Percentiles rank a stretch among this genome's conserved stretches.
phyloP scores from a whole-genome alignment of 2,888 invertebrate species.

The Aplocera efformata region DNA sequence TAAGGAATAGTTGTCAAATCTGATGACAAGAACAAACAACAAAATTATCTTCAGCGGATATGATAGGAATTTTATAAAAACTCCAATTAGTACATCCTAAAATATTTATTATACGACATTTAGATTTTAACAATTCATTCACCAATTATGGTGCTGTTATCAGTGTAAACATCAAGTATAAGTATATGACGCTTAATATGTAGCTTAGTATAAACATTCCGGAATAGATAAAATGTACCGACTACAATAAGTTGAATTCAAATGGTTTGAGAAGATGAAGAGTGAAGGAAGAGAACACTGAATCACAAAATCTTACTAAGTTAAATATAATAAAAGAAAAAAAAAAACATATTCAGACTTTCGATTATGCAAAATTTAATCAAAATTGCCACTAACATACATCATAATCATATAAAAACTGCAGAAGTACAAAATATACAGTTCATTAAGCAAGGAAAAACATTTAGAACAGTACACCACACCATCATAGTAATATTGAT shows the following conservation, averaged over 20 bases:
- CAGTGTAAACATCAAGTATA: slow-evolving; percentile 38
- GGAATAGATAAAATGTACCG: slow-evolving; percentile 44
- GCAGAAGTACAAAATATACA: slow-evolving; percentile 33
- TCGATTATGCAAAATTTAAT: slow-evolving; percentile 28
- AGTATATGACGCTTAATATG: slow-evolving; percentile 27
- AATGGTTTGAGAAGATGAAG: slow-evolving; percentile 41
- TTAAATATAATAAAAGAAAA: slow-evolving; percentile 34
- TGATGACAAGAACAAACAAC: too few species aligned
- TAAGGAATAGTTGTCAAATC: too few species aligned
- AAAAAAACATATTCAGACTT: slow-evolving; percentile 34
- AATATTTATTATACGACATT: slow-evolving; percentile 63
- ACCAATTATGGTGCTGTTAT: slow-evolving; percentile 53
- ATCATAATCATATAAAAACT: slow-evolving; percentile 10
- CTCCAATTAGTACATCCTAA: slow-evolving; percentile 42
- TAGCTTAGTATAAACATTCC: slow-evolving; percentile 38
- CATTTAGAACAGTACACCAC: background rate
- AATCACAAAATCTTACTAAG: slow-evolving; percentile 28
- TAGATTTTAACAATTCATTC: slow-evolving; percentile 62
- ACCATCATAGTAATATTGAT: background rate
- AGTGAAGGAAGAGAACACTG: slow-evolving; percentile 32
- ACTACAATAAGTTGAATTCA: slow-evolving; percentile 44
- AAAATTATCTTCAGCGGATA: too few species aligned
- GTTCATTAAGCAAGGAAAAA: slow-evolving; percentile 16
- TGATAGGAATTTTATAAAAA: slow-evolving; percentile 23
- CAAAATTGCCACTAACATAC: slow-evolving; percentile 18